Conservation (phyloP, 1,140 invertebrate species). For the Zaprionus africanus region DNA sequence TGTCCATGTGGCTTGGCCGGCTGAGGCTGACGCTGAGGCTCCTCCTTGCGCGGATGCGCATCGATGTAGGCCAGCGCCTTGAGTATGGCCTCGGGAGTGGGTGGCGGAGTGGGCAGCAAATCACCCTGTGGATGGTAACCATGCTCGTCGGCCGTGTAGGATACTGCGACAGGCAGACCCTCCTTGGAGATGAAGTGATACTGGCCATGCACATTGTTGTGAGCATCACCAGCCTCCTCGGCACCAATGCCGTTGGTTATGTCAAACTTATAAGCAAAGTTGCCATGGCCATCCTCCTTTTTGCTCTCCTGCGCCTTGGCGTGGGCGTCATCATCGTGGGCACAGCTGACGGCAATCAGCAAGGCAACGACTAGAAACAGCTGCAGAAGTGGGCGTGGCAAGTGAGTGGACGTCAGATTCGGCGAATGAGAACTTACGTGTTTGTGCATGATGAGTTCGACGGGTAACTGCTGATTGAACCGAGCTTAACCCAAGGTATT, state of each 20-base stretch:
- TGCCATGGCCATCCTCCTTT: conserved; percentile 67
- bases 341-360: conserved; percentile 39
- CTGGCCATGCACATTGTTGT: conserved; percentile 68
- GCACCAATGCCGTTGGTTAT: conserved; percentile 70
- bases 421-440: conserved; percentile 41
- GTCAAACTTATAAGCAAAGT: conserved; percentile 65
- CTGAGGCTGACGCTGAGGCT: conserved; percentile 14
- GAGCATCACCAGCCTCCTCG: conserved; percentile 61
- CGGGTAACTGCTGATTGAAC: conserved; percentile 39
- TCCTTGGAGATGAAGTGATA: conserved; percentile 78
- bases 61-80: conserved; percentile 85
- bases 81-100: conserved; percentile 67
- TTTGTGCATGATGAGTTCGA: conserved; percentile 50
- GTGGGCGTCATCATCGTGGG: conserved; percentile 67
- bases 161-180: conserved; percentile 73
- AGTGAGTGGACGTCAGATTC: background rate
- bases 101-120: conserved; percentile 85
- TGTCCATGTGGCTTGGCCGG: conserved; percentile 11
- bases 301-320: conserved; percentile 57
- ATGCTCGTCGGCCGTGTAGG: conserved; percentile 85
- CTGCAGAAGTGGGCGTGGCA: conserved; percentile 17
- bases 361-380: conserved; percentile 36
- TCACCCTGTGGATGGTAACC: conserved; percentile 85
- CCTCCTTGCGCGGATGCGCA: conserved; percentile 71
- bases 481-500: conserved; percentile 35